Percentiles rank a stretch among this genome's conserved stretches.
phyloP scores from a whole-genome alignment of 2,888 invertebrate genomes.

The Disparrhopalites patrizii region DNA sequence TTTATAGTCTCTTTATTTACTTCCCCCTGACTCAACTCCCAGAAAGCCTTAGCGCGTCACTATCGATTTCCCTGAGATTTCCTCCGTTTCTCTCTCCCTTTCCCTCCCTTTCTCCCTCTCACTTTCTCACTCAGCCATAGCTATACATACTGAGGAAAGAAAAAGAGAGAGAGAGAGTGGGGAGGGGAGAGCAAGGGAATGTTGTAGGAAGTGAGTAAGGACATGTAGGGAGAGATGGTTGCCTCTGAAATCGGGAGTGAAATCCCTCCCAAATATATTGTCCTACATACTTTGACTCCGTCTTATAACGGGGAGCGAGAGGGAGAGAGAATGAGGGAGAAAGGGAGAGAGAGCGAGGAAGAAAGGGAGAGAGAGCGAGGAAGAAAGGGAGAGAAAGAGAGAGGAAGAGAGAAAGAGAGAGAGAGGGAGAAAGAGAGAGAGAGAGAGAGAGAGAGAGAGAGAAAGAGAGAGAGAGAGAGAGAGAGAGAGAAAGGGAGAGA shows the following conservation, averaged over 20 bases:
- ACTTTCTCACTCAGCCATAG: neutral
- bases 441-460: too few relatives aligned
- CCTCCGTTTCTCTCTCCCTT: conserved; percentile 9
- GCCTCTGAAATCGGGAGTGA: neutral
- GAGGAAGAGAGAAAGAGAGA: too few relatives aligned
- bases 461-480: too few relatives aligned
- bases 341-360: too few relatives aligned
- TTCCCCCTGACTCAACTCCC: conserved; percentile 24
- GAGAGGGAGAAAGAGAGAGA: too few relatives aligned
- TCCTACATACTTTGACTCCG: too few relatives aligned
- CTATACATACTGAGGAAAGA: neutral
- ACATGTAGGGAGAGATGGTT: neutral
- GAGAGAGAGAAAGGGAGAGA: too few relatives aligned
- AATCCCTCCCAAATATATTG: too few relatives aligned
- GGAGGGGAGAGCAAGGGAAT: neutral
- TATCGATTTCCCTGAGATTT: conserved; percentile 32
- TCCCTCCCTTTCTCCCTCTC: conserved; percentile 10
- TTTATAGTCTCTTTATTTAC: conserved; percentile 26
- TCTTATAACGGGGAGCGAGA: too few relatives aligned
- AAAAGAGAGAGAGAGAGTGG: conserved; percentile 5
- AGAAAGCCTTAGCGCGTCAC: conserved; percentile 28
- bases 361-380: too few relatives aligned
- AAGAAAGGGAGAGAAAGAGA: too few relatives aligned
- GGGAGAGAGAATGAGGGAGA: too few relatives aligned
- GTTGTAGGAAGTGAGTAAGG: neutral